These are phyloP conservation scores for Atrina japonica DNA, from an alignment of 2,888 invertebrate species.

Conservation along the genomic window DNA sequence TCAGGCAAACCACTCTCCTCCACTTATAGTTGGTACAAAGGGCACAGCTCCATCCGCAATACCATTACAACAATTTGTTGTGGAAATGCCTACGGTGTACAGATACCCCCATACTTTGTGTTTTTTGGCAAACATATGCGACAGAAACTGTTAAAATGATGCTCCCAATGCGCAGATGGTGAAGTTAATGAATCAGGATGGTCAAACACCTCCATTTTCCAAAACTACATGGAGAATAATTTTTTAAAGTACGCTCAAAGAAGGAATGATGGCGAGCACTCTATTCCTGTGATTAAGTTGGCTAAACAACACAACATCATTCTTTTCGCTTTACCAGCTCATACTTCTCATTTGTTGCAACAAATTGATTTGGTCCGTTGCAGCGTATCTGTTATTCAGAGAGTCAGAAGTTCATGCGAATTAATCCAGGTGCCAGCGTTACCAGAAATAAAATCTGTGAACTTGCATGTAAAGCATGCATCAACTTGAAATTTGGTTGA, in stretches of 20 bases:
- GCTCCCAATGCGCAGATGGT: slow-evolving; percentile 4
- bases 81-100: slow-evolving; percentile 30
- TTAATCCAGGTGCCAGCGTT: slow-evolving; percentile 21
- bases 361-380: slow-evolving; percentile 40
- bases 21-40: slow-evolving; percentile 29
- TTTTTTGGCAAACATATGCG: slow-evolving; percentile 3
- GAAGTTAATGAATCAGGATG: slow-evolving; percentile 30
- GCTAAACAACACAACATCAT: slow-evolving; percentile 33
- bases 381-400: slow-evolving; percentile 25
- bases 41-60: slow-evolving; percentile 26
- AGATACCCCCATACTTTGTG: slow-evolving; percentile 35
- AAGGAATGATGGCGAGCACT: neutral
- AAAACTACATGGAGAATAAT: slow-evolving; percentile 35
- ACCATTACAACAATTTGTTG: slow-evolving; percentile 29
- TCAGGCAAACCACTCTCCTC: slow-evolving; percentile 28
- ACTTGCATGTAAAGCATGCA: slow-evolving; percentile 36
- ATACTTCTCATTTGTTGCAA: slow-evolving; percentile 39
- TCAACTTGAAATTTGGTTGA: no score
- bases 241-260: slow-evolving; percentile 30
- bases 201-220: slow-evolving; percentile 43
- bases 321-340: slow-evolving; percentile 46
- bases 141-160: neutral
- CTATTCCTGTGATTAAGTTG: slow-evolving; percentile 41
- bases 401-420: slow-evolving; percentile 32
- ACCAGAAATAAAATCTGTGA: slow-evolving; percentile 32